Evolutionary conservation across 2,113 vertebrate genomes (phyloP), one percentile per base, ranked within the genome.

Genomic region (Takifugu flavidus): DNA sequence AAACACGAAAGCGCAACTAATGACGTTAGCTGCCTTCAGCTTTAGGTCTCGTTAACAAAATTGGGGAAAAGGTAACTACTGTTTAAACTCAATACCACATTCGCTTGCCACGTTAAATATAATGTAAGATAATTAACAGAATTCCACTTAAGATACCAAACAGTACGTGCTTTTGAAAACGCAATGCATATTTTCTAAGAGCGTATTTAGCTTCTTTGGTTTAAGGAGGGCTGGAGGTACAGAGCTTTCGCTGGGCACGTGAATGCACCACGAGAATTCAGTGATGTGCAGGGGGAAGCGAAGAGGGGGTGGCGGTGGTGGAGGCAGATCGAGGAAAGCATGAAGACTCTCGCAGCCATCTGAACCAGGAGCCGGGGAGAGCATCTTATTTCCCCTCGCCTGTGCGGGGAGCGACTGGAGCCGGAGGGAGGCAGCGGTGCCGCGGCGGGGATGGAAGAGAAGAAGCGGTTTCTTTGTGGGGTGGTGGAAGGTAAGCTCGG

Each of bases 401-500:
- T 1, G 25, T 65, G 31, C 29, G 12, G 45, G 47, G 58, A 54
- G 52, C 57, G 56, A 72, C 75, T 52, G 74, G 49, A 75, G 53
- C 49, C 55, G 52, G 49, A 65, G 58, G 64, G 58, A 52, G 62
- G 65, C 62, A 59, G 59, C 53, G 47, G 60, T 61, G 49, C 53
- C 0, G 62, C 51, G 59, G 26, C 28, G 59, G 83, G 65, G 44
- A 93, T 93, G 93, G 91, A 91, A 71, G 82, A 67, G 66, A 84
- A 73, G 77, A 73, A 62, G 67, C 84, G 68, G 75, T 92, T 92
- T 79, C 82, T 94, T 75, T 94, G 93, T 65, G 92, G 93, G 56
- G 92, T 94, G 73, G 92, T 94, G 83, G 93, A 94, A 90, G 92
- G 93, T 93, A 89, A 87, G 88, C 62, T 57, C 42, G 42, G 14